Conservation (phyloP, 2,888 invertebrate genomes). For the Gymnosoma rotundatum region DNA sequence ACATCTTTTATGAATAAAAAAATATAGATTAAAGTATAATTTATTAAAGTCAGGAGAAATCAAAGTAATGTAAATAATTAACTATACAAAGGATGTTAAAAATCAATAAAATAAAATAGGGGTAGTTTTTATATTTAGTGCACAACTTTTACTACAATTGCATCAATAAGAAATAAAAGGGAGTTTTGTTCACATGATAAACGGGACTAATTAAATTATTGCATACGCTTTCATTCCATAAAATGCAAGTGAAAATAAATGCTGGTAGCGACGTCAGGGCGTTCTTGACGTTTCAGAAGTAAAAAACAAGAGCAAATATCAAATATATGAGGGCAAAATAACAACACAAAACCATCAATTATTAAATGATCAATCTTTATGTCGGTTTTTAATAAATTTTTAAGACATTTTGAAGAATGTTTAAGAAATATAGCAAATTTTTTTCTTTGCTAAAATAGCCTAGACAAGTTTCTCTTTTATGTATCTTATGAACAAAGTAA, state of each 20-base stretch:
- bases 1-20: constrained; percentile 11
- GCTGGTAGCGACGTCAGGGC: constrained; percentile 31
- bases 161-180: neutral
- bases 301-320: neutral
- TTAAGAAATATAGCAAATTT: neutral
- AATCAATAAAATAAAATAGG: constrained; percentile 11
- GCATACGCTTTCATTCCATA: neutral
- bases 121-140: constrained; percentile 32
- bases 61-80: constrained; percentile 23
- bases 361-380: neutral
- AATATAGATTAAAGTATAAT: neutral
- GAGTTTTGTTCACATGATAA: constrained; percentile 31
- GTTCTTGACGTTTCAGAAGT: neutral
- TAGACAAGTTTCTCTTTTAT: neutral
- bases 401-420: neutral
- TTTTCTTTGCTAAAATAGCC: neutral
- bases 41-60: constrained; percentile 46
- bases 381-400: neutral
- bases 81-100: constrained; percentile 7
- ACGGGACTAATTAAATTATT: constrained; percentile 53
- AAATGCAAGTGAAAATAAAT: constrained; percentile 29
- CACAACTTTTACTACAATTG: neutral
- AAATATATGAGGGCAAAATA: neutral
- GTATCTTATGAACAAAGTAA: neutral
- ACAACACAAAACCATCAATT: neutral